Evolutionary conservation across 1,140 invertebrate genomes (phyloP).

Genomic region (Aphis craccivora): DNA sequence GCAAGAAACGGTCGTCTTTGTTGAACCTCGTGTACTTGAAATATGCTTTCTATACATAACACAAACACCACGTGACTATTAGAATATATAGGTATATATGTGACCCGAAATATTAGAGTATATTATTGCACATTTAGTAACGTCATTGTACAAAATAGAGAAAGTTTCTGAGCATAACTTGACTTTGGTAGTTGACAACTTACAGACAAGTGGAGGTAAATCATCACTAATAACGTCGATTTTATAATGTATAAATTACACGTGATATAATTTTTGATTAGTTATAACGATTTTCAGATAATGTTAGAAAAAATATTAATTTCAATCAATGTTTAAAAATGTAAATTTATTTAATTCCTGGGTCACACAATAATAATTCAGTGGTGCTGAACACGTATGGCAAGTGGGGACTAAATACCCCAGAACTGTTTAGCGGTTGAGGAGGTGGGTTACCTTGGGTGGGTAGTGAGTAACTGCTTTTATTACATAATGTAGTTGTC

Average conservation of each 20-base stretch:
- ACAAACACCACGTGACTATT: slow-evolving; percentile 76
- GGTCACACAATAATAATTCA: background rate
- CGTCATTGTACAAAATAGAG: background rate
- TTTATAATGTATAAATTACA: background rate
- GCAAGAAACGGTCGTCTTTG: slow-evolving; percentile 77
- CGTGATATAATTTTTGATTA: background rate
- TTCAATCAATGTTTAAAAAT: background rate
- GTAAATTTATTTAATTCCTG: background rate
- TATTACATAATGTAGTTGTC: no score
- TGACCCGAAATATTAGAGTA: background rate
- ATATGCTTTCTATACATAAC: slow-evolving; percentile 73
- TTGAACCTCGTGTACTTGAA: slow-evolving; percentile 86
- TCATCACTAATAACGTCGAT: background rate
- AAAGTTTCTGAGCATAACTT: background rate
- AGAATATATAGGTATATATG: slow-evolving; percentile 68
- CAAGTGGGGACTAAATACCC: no score
- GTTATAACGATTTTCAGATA: background rate
- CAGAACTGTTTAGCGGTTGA: no score
- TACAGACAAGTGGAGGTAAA: background rate
- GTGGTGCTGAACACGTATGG: no score
- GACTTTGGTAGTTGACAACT: background rate
- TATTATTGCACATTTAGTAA: background rate
- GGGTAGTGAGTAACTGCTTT: no score
- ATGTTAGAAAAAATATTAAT: background rate
- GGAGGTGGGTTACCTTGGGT: no score